Conservation (phyloP, 2,797 vertebrate genomes). For the Petrocephalus sullivani region DNA sequence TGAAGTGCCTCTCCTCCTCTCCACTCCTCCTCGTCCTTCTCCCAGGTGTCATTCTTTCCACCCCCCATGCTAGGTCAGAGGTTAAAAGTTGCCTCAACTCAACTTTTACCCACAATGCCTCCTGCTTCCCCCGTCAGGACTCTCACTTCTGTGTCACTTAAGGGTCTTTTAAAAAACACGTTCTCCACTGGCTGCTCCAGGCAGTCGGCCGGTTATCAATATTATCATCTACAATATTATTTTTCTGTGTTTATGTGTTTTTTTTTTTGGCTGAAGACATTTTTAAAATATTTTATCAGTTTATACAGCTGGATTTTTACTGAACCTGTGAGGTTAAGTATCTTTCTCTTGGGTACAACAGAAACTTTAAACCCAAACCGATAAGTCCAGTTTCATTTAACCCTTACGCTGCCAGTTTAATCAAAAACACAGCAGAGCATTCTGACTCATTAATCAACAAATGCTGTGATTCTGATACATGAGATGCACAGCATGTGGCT, state of each 20-base stretch:
- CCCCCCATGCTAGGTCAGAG: background rate
- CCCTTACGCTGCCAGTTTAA: background rate
- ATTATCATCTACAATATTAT: constrained; percentile 5
- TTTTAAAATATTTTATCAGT: constrained; percentile 6
- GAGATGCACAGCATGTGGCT: background rate
- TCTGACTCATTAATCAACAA: background rate
- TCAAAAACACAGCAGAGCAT: background rate
- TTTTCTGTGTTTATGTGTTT: constrained; percentile 4
- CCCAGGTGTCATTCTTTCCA: constrained; percentile 13
- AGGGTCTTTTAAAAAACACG: background rate
- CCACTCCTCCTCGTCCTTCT: constrained; percentile 16
- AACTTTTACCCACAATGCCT: background rate
- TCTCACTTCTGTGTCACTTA: background rate
- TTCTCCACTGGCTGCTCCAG: background rate
- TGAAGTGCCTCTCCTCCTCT: background rate
- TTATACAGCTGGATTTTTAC: constrained; percentile 2
- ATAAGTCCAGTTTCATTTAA: background rate
- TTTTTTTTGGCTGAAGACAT: background rate
- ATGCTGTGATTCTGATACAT: background rate
- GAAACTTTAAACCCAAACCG: background rate
- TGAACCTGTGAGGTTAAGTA: constrained; percentile 1
- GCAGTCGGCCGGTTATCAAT: background rate
- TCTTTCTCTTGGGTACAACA: background rate
- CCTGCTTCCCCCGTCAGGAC: background rate
- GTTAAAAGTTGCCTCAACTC: constrained; percentile 16